Evolutionary conservation across 2,888 invertebrate genomes (phyloP).

Genomic region (Acanthopleura granulata): DNA sequence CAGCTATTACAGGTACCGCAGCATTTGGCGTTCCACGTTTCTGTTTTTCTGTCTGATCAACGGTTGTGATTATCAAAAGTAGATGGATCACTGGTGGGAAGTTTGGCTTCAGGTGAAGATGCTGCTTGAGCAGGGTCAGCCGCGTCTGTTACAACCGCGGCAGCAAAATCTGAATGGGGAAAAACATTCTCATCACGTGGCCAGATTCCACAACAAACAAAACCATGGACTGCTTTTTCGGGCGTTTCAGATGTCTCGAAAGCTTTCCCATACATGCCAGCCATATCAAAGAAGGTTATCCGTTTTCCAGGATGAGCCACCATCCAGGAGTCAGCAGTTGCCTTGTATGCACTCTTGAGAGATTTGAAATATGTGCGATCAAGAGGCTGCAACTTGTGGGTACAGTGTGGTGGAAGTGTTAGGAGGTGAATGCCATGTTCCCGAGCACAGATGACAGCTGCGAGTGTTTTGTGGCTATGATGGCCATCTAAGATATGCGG

Average conservation of each 20-base stretch:
- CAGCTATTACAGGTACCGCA: no score
- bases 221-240: conserved; percentile 25
- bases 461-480: conserved; percentile 47
- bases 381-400: conserved; percentile 52
- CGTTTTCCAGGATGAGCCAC: conserved; percentile 32
- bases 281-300: conserved; percentile 34
- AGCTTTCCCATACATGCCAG: conserved; percentile 33
- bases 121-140: neutral
- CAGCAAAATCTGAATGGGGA: conserved; percentile 31
- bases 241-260: conserved; percentile 30
- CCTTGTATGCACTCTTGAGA: conserved; percentile 39
- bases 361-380: conserved; percentile 43
- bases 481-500: conserved; percentile 65
- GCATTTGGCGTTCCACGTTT: no score
- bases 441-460: conserved; percentile 55
- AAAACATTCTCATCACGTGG: conserved; percentile 29
- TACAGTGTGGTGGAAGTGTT: conserved; percentile 64
- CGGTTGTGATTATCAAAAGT: neutral
- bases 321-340: conserved; percentile 37
- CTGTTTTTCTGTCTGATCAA: neutral
- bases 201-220: conserved; percentile 25
- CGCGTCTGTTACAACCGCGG: conserved; percentile 12
- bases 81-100: neutral
- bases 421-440: conserved; percentile 59
- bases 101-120: neutral